Base-by-base conservation (phyloP, 2,888 invertebrate genomes). In the Heteropelma amictum region DNA sequence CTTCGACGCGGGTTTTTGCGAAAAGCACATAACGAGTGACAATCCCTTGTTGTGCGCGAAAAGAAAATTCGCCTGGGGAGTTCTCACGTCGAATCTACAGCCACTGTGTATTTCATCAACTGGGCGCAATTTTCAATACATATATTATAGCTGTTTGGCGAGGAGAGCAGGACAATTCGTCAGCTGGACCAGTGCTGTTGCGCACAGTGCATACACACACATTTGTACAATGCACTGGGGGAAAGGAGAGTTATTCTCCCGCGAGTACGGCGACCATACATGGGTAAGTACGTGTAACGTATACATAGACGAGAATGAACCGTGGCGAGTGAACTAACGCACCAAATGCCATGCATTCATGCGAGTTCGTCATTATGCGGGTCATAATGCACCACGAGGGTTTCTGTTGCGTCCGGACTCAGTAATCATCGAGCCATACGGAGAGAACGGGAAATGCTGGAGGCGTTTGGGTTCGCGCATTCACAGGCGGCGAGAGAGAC, bases 311-410 rank as follows among this genome's bases (percentile, higher is more conserved):
- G 40, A 33, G 53, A 63, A 45, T 45, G 70, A 51, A 70, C 58
- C 40, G 33, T 51, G 49, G 56, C 56, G 74, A 69, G 75, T 64
- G 74, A 77, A 79, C 80, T 76, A 81, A 81, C 82, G 81, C 74
- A 78, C 82, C 84, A 81, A 83, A 83, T 82, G 76, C 77, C 67
- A 74, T 72, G 83, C 82, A 86, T 85, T 84, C 84, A 80, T 81
- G 82, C 78, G 80, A 79, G 73, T 75, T 80, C 77, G 81, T 85
- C 83, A 84, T 85, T 84, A 85, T 83, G 84, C 82, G 77, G 69
- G 80, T 81, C 81, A 82, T 85, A 84, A 85, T 84, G 81, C 77
- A 79, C 70, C 72, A 60, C 35, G 49, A 63, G 58, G 49, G 63
- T 38, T 33, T 64, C 64, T 74, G 80, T 72, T 82, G 82, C 81